Base-by-base conservation (phyloP, 1,140 invertebrate species). In the Drosophila miranda region DNA sequence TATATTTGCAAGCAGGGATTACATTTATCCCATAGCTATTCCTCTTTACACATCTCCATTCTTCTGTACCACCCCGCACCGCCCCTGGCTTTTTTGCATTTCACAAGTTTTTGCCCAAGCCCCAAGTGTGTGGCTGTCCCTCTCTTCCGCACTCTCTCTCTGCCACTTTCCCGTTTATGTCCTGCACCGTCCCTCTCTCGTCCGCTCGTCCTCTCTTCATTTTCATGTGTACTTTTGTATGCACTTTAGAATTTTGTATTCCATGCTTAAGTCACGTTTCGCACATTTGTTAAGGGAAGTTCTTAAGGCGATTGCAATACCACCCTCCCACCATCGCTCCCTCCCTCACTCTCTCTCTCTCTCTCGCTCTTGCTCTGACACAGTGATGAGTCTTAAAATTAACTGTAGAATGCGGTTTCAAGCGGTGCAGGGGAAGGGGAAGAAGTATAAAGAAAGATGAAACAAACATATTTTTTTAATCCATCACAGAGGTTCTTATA, bases 1-100 rank as follows among this genome's bases (percentile, higher is more conserved):
- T 84, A 86, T 84, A 86, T 84, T 84, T 84, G 81, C 81, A 77
- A 76, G 82, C 73, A 74, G 81, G 81, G 81, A 84, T 84, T 84
- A 86, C 81, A 77, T 70, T 74, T 77, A 79, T 79, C 77, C 69
- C 57, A 46, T 62, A 69, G 41, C 60, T 43, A 69, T 56, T 26
- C 52, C 69, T 45, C 49, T 56, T 68, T 69, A 49, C 34, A 38
- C 8, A 16, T n/a, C 3, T 50, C 16, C 57, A 38, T 30, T 26
- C 21, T 21, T 28, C 19, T 7, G 1, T 13, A 11, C 46, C 38
- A 11, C 30, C 30, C 30, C 19, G 19, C 19, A 4, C 28, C 51
- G 14, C 23, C 28, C 52, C 66, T 46, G 54, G 71, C 71, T 62
- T 75, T 63, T 70, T 81, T 77, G 62, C 82, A 86, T 86, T 81